These are phyloP conservation scores for Gephyroberyx darwinii DNA, from an alignment of 2,797 vertebrate species.

Conservation along the genomic window DNA sequence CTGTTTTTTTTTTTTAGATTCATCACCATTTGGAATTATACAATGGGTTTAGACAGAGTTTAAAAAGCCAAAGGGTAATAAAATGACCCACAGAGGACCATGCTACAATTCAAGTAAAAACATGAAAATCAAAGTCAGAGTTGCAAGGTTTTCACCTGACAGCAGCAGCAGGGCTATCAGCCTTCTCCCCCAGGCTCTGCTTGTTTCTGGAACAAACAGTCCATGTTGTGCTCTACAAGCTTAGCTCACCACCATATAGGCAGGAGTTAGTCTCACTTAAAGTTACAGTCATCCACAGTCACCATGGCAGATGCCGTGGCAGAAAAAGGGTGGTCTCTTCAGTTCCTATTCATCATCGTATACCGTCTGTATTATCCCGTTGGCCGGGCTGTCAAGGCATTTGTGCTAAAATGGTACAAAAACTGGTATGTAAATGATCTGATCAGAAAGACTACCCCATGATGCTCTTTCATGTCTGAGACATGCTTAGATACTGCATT, in stretches of 20 bases:
- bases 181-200: slow-evolving; percentile 17
- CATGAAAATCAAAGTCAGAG: neutral
- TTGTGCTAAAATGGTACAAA: slow-evolving; percentile 51
- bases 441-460: slow-evolving; percentile 29
- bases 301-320: slow-evolving; percentile 4
- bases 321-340: slow-evolving; percentile 41
- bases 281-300: slow-evolving; percentile 10
- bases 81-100: slow-evolving; percentile 21
- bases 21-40: slow-evolving; percentile 34
- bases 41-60: slow-evolving; percentile 49
- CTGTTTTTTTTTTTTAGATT: slow-evolving; percentile 45
- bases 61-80: slow-evolving; percentile 13
- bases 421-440: slow-evolving; percentile 42
- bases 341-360: slow-evolving; percentile 36
- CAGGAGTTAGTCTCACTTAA: slow-evolving; percentile 16
- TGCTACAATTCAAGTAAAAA: neutral
- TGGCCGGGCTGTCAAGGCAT: slow-evolving; percentile 39
- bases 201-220: slow-evolving; percentile 35
- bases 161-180: slow-evolving; percentile 14
- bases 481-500: slow-evolving; percentile 34
- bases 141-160: slow-evolving; percentile 6
- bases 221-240: slow-evolving; percentile 35
- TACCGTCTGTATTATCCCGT: slow-evolving; percentile 26
- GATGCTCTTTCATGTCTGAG: slow-evolving; percentile 43
- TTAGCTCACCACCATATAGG: slow-evolving; percentile 3